A percentile compares a stretch with the other conserved stretches of the same genome.
phyloP scores from a whole-genome alignment of 2,888 invertebrate species.

The Brenthis daphne region DNA sequence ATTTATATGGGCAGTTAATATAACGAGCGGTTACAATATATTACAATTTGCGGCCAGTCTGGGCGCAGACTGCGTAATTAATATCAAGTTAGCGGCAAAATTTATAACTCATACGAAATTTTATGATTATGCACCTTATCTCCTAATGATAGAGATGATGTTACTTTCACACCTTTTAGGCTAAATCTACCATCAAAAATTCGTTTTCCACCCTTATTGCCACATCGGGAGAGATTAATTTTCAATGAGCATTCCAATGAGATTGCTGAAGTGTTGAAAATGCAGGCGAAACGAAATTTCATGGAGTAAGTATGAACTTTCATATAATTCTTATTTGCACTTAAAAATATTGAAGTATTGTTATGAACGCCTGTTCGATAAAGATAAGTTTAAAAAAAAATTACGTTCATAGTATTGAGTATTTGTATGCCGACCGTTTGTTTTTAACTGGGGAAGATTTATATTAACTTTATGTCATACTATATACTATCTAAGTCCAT shows the following conservation, averaged over 20 bases:
- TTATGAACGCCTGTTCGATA: slow-evolving; percentile 22
- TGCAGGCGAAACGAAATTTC: slow-evolving; percentile 49
- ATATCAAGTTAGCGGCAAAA: slow-evolving; percentile 73
- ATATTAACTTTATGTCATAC: not conserved
- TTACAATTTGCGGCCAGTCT: slow-evolving; percentile 55
- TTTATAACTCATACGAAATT: slow-evolving; percentile 49
- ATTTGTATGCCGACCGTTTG: not conserved
- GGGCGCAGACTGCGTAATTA: slow-evolving; percentile 64
- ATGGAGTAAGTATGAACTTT: slow-evolving; percentile 43
- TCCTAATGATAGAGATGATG: slow-evolving; percentile 29
- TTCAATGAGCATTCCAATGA: slow-evolving; percentile 6
- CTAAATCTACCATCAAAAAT: slow-evolving; percentile 16
- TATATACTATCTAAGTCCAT: no score
- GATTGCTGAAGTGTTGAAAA: slow-evolving; percentile 44
- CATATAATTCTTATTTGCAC: slow-evolving; percentile 33
- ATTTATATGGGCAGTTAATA: slow-evolving; percentile 43
- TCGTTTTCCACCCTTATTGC: slow-evolving; percentile 32
- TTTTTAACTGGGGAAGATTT: no score
- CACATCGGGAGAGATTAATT: slow-evolving; percentile 17
- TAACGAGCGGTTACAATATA: slow-evolving; percentile 45
- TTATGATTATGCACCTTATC: slow-evolving; percentile 50
- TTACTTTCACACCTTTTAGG: slow-evolving; percentile 18
- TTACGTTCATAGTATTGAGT: slow-evolving; percentile 5
- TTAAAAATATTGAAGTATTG: slow-evolving; percentile 32
- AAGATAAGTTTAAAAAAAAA: slow-evolving; percentile 10